These are phyloP conservation scores for Nannobrachium achirus DNA, from an alignment of 2,113 vertebrate genomes.

Conservation along the genomic window DNA sequence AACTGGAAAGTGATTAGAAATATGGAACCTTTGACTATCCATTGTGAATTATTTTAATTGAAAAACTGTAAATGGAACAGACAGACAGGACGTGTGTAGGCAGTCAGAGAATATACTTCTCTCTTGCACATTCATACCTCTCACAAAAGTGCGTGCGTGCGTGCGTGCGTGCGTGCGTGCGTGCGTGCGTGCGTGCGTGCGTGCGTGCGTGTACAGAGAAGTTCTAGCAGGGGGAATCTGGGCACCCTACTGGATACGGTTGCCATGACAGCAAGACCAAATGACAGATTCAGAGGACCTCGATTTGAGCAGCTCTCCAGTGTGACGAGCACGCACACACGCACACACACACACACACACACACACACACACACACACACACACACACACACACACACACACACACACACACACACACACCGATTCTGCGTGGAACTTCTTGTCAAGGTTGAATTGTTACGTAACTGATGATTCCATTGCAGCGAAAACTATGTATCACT, in stretches of 20 bases:
- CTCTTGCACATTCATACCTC: background rate
- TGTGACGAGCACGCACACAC: background rate
- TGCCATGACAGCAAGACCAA: slow-evolving; percentile 34
- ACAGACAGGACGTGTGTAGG: too few relatives aligned
- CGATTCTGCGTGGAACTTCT: too few relatives aligned
- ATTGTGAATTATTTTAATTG: too few relatives aligned
- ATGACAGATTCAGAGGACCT: slow-evolving; percentile 19
- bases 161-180: slow-evolving; percentile 4
- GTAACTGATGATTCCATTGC: too few relatives aligned
- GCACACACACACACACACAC: background rate
- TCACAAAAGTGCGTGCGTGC: too few relatives aligned
- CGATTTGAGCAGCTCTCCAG: slow-evolving; percentile 2
- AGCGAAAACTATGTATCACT: too few relatives aligned
- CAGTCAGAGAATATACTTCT: too few relatives aligned
- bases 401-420: too few relatives aligned
- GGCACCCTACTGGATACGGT: slow-evolving; percentile 28
- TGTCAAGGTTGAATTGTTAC: too few relatives aligned
- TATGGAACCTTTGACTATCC: too few relatives aligned
- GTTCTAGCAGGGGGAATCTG: slow-evolving; percentile 2
- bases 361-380: background rate
- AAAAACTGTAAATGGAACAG: background rate
- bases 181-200: slow-evolving; percentile 8
- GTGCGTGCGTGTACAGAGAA: slow-evolving; percentile 6
- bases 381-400: too few relatives aligned
- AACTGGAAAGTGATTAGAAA: too few relatives aligned